These are phyloP conservation scores for Apamea crenata DNA, from an alignment of 2,888 invertebrate species.

Conservation along the genomic window DNA sequence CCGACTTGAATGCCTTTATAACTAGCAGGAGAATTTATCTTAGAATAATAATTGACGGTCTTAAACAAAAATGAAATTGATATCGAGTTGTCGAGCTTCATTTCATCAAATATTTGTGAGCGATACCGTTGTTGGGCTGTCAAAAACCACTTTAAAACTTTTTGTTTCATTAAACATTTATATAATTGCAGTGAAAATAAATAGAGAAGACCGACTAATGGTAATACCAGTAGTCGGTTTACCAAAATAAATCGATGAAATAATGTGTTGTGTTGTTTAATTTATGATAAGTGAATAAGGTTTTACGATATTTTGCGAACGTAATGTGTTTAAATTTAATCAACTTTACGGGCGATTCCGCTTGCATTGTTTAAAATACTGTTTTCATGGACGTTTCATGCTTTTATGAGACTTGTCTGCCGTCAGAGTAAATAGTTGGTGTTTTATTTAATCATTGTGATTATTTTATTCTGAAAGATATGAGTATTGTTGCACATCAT, in stretches of 20 bases:
- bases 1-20: conserved; percentile 50
- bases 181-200: conserved; percentile 23
- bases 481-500: not conserved
- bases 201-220: not conserved
- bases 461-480: conserved; percentile 8
- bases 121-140: not conserved
- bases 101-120: conserved; percentile 24
- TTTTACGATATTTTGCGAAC: conserved; percentile 42
- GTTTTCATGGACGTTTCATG: conserved; percentile 25
- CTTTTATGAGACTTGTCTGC: conserved; percentile 4
- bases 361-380: conserved; percentile 40
- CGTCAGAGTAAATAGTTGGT: not conserved
- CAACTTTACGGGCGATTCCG: conserved; percentile 10
- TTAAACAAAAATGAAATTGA: conserved; percentile 33
- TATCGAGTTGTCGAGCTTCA: conserved; percentile 9
- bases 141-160: conserved; percentile 5
- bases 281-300: conserved; percentile 51
- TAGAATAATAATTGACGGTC: conserved; percentile 39
- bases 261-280: conserved; percentile 28
- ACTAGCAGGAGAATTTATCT: conserved; percentile 40
- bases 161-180: conserved; percentile 21
- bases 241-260: conserved; percentile 20
- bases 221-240: conserved; percentile 34
- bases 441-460: conserved; percentile 1
- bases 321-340: conserved; percentile 44